Evolutionary conservation across 1,140 invertebrate genomes (phyloP), one percentile per base, ranked within the genome.

Genomic region (Acromyrmex charruanus): DNA sequence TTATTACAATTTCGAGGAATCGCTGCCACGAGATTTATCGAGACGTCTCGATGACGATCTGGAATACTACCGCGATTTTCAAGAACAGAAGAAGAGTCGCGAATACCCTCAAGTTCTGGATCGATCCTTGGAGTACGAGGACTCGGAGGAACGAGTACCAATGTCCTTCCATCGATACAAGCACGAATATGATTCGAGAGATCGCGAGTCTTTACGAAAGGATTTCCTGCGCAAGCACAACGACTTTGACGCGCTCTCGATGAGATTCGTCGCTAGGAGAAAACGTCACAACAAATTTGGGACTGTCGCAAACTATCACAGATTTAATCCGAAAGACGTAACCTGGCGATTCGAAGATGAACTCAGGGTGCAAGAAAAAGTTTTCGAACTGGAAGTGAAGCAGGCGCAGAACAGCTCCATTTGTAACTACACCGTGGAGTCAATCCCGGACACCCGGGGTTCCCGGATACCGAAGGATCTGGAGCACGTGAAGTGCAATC

Each of bases 381-480:
- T 25, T 4, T 91, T 82, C 75, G 88, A 90, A 71, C 6, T 90
- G 5, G 89, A 92, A 10, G 66, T 91, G 6, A 72, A 72, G 12
- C 55, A 85, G 59, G 89, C 81, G 16, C 89, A 93, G 65, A 88
- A 91, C 18, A 85, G 53, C 12, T 88, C 92, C 1, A 53, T 91
- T 12, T 93, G 92, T 63, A 90, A 85, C 21, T 93, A 93, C 71
- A 92, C 86, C 21, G 81, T 93, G 0, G 69, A 86, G 0, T 68
- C 88, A 10, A 71, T 93, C 7, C 79, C 77, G 0, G 88, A 92
- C 28, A 21, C 4, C 0, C 74, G 35, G 0, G 79, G 71, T 12
- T 58, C 25, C 59, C 51, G 88, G 6, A 25, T 87, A 0, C 86
- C 87, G 10, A 69, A 58, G 4, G 51, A 88, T 3, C 69, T 93